Evolutionary conservation across 1,140 invertebrate genomes (phyloP), one percentile per base, ranked within the genome.

Genomic region (Luehdorfia chinensis): DNA sequence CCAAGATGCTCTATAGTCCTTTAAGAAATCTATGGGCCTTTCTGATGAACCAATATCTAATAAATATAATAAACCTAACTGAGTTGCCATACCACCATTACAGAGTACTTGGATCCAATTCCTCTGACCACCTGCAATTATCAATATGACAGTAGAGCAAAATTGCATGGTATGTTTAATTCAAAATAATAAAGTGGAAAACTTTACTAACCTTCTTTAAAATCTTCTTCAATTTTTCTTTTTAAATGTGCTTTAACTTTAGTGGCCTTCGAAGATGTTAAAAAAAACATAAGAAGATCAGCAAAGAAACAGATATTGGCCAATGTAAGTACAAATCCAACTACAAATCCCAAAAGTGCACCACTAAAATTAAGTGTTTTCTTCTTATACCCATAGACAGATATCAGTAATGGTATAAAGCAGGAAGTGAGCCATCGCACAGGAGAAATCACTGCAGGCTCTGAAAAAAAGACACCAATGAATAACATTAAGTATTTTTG

Each of bases 101-200:
- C 96, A 96, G 0, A 97, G 66, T 2, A 97, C 96, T 80, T 97
- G 96, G 4, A 96, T 87, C 96, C 96, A 97, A 78, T 95, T 96
- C 57, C 96, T 89, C 72, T 96, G 93, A 0, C 95, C 95, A 61
- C 80, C 92, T 93, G 52, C 15, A 84, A 77, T n/a, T n/a, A n/a
- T n/a, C n/a, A n/a, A n/a, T n/a, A n/a, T n/a, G n/a, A n/a, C n/a
- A n/a, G n/a, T n/a, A n/a, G n/a, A n/a, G n/a, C 31, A 14, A 47
- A 27, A 34, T 30, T 37, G 43, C 14, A n/a, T n/a, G n/a, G n/a
- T n/a, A n/a, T n/a, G n/a, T n/a, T n/a, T n/a, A n/a, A n/a, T n/a
- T n/a, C n/a, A n/a, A n/a, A n/a, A n/a, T n/a, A n/a, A n/a, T n/a
- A n/a, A n/a, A 3, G 19, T 21, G 6, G 19, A 21, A 44, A 16